A percentile compares a stretch with the other conserved stretches of the same genome.
Evolutionary conservation across 2,113 vertebrate species (phyloP).

Genomic region (Dipodomys stephensi): DNA sequence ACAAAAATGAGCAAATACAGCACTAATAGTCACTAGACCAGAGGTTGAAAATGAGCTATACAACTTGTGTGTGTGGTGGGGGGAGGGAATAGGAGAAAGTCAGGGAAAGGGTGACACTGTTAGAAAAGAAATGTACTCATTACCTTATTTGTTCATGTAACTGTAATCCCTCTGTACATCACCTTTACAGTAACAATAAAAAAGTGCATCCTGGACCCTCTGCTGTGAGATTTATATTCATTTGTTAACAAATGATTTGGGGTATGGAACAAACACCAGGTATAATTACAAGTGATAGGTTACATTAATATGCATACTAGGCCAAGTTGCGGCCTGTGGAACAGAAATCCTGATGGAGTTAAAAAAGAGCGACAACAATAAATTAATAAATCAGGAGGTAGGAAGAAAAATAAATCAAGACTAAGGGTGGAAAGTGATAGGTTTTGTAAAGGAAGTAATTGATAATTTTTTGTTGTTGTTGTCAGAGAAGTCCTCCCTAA

Average conservation of each 20-base stretch:
- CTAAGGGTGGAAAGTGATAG: neutral
- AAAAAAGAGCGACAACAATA: neutral
- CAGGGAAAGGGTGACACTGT: too few relatives aligned
- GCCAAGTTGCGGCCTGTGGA: neutral
- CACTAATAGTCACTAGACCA: too few relatives aligned
- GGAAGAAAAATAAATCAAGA: neutral
- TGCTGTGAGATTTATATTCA: neutral
- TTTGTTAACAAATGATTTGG: neutral
- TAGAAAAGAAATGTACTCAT: too few relatives aligned
- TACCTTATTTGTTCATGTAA: too few relatives aligned
- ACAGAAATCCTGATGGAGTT: constrained; percentile 12
- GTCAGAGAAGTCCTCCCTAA: neutral
- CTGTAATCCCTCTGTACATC: too few relatives aligned
- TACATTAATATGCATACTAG: neutral
- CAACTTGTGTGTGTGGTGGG: too few relatives aligned
- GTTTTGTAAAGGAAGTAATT: neutral
- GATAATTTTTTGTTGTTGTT: neutral
- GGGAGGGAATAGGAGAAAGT: too few relatives aligned
- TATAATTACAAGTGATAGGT: neutral
- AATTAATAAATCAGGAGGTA: neutral
- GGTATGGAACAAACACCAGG: neutral
- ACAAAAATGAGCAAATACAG: too few relatives aligned
- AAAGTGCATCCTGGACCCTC: neutral
- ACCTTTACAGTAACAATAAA: neutral
- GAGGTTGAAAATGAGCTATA: too few relatives aligned